Evolutionary conservation across 2,797 vertebrate species (phyloP).

Genomic region (Euphonia xanthogaster): DNA sequence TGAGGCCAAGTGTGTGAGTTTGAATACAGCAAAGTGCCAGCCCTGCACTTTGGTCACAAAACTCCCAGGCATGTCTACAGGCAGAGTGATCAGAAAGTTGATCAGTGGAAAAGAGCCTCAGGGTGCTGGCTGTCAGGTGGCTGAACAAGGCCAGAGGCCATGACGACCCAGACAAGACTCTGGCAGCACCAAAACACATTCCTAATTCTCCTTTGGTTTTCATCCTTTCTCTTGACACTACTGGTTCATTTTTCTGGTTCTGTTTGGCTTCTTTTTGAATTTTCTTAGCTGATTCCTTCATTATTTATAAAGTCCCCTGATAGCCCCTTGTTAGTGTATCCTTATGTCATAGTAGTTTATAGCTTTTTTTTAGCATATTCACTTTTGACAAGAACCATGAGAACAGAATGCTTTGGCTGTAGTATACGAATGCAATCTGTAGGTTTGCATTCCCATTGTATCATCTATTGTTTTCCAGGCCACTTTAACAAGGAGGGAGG

Average conservation of each 20-base stretch:
- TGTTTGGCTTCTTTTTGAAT: neutral
- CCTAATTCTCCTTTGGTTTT: neutral
- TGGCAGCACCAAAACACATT: neutral
- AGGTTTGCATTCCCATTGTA: neutral
- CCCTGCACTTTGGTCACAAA: neutral
- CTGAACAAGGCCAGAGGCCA: neutral
- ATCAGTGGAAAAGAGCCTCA: fast-evolving
- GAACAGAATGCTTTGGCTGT: neutral
- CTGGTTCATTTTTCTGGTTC: neutral
- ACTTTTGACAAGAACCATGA: neutral
- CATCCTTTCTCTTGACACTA: neutral
- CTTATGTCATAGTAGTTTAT: neutral
- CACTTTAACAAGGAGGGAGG: neutral
- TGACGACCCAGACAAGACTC: neutral
- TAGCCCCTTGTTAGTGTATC: neutral
- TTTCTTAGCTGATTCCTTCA: neutral
- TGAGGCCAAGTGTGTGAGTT: neutral
- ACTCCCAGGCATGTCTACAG: fast-evolving
- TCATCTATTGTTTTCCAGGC: neutral
- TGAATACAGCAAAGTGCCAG: neutral
- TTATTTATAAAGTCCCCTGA: neutral
- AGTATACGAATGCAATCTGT: neutral
- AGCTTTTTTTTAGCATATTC: neutral
- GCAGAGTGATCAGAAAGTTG: neutral
- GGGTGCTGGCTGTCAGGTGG: fast-evolving